phyloP scores from a whole-genome alignment of 2,113 vertebrate species.

The Sorex fumeus region DNA sequence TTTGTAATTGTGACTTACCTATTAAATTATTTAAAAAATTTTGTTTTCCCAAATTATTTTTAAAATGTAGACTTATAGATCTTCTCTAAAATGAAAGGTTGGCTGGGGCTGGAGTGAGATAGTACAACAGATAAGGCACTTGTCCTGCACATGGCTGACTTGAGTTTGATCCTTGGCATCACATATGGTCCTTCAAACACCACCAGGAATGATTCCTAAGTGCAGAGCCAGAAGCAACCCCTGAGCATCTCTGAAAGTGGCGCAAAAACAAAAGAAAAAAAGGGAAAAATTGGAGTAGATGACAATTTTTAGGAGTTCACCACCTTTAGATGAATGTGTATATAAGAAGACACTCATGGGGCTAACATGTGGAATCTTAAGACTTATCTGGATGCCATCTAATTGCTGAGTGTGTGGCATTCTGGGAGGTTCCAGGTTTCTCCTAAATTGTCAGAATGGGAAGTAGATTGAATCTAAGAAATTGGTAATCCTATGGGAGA shows the following conservation, averaged over 20 bases:
- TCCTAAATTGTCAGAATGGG: not conserved
- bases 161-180: no score
- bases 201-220: no score
- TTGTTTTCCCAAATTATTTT: constrained; percentile 20
- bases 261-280: no score
- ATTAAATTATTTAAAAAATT: not conserved
- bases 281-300: no score
- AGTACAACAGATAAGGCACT: no score
- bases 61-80: constrained; percentile 1
- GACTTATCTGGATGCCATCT: not conserved
- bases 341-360: constrained; percentile 28
- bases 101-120: no score
- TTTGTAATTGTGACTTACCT: constrained; percentile 18
- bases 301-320: no score
- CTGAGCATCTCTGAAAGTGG: no score
- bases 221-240: no score
- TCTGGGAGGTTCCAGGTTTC: not conserved
- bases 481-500: not conserved
- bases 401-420: not conserved
- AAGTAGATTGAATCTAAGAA: constrained; percentile 4
- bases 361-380: not conserved
- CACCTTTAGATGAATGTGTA: not conserved
- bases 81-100: constrained; percentile 36
- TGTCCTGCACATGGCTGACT: no score
- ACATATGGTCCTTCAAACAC: no score